Base-by-base conservation (phyloP, 2,888 invertebrate genomes). In the Dysmachus trigonus region DNA sequence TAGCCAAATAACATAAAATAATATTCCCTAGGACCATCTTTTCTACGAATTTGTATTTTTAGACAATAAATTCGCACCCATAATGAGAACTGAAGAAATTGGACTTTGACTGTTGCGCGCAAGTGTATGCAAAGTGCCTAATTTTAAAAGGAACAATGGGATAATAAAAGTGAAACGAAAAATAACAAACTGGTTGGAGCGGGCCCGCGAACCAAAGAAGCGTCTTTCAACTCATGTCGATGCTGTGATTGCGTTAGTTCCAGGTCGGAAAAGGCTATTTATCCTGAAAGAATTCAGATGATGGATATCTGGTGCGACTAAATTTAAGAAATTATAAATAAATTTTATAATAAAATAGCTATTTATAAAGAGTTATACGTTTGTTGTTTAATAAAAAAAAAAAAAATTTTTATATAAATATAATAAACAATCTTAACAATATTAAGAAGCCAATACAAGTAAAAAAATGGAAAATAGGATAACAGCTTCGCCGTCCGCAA, bases 401-500 rank as follows among this genome's bases (percentile, higher is more conserved):
- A 31, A 31, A 84, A 35, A 84, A 85, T 22, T 85, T 85, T 74
- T 74, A 85, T 74, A 85, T 74, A 73, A 47, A 74, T 18, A 71
- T 27, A 85, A 73, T 41, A 74, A 74, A 31, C 41, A 81, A 81
- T n/a, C 62, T 62, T 41, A 41, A 4, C 27, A 18, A 62, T 13
- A 10, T 27, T 62, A 62, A 51, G 51, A 51, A 62, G 27, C 62
- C 62, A 62, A 27, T 62, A 85, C 73, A 6, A 41, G 30, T 18
- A 51, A 35, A 31, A 85, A 85, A 53, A 85, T 85, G 79, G 88
- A 87, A 10, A 88, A 86, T 86, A 89, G 86, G 84, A 87, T 73
- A 77, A 86, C 87, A 86, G 83, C 82, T 86, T 87, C 88, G 85
- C 88, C 88, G 88, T 88, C 88, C 88, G 87, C 87, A 87, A 89